Percentiles rank a stretch among this genome's conserved stretches.
phyloP scores from a whole-genome alignment of 2,797 vertebrate species.

The Phylloscopus collybita region DNA sequence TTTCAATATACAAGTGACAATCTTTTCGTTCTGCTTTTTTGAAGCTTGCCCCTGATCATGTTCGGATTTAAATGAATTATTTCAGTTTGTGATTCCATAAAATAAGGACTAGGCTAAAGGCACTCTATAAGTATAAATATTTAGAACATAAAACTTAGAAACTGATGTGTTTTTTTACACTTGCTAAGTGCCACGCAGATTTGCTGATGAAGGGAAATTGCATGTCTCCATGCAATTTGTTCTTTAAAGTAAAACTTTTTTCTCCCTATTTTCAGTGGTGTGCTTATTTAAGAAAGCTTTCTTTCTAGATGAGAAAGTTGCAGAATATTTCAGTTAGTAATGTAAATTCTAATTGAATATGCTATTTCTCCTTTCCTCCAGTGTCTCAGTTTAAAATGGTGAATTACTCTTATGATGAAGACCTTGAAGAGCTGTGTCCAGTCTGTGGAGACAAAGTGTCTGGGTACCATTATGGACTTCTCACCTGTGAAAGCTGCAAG shows the following conservation, averaged over 20 bases:
- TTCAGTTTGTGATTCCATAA: not conserved
- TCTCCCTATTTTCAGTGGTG: not conserved
- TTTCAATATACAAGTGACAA: not conserved
- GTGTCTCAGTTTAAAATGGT: slow-evolving; percentile 99
- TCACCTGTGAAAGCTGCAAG: slow-evolving; percentile 99
- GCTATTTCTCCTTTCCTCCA: slow-evolving; percentile 70
- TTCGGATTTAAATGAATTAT: not conserved
- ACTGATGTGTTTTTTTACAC: not conserved
- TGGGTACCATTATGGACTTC: slow-evolving; percentile 97
- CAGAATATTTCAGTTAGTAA: not conserved
- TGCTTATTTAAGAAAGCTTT: not conserved
- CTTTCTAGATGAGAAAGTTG: not conserved
- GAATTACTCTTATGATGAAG: slow-evolving; percentile 99
- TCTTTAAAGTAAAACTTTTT: not conserved
- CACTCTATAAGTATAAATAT: not conserved
- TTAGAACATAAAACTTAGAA: not conserved
- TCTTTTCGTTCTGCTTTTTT: not conserved
- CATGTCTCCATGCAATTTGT: not conserved
- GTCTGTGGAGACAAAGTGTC: slow-evolving; percentile 99
- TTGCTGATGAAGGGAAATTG: not conserved
- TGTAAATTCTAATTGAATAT: slow-evolving; percentile 13
- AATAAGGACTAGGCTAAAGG: not conserved
- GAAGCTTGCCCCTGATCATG: not conserved
- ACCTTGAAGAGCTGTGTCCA: slow-evolving; percentile 97
- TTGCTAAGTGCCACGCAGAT: not conserved